phyloP scores from a whole-genome alignment of 2,113 vertebrate genomes.

The Gallinago undulata region DNA sequence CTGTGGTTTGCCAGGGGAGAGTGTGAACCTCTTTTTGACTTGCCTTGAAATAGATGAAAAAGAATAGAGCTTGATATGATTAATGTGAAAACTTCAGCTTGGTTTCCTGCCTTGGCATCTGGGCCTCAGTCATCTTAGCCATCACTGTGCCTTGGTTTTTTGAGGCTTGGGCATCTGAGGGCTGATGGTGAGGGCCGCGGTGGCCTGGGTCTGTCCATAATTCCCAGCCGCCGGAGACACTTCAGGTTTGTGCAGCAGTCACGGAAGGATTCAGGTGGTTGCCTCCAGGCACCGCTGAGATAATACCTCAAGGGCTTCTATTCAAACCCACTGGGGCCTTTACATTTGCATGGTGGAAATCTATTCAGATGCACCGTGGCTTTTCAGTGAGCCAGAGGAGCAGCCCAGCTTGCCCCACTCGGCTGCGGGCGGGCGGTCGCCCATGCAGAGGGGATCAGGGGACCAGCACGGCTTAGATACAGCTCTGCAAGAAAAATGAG shows the following conservation, averaged over 20 bases:
- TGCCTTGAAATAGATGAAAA: constrained; percentile 57
- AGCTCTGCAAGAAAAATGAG: neutral
- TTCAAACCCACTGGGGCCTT: constrained; percentile 34
- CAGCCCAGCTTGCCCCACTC: neutral
- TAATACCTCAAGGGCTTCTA: constrained; percentile 48
- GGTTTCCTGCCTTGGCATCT: neutral
- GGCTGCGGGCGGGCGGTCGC: fast-evolving
- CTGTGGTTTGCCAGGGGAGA: constrained; percentile 59
- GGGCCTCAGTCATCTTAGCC: neutral
- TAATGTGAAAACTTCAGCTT: constrained; percentile 54
- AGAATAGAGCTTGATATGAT: constrained; percentile 50
- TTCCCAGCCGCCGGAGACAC: neutral
- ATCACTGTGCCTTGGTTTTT: neutral
- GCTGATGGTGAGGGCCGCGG: neutral
- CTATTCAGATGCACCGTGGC: neutral
- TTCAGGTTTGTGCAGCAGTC: constrained; percentile 3
- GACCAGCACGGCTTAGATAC: neutral
- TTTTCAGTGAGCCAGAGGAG: neutral
- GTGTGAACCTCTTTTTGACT: constrained; percentile 51
- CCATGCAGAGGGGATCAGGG: neutral
- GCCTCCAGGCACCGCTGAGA: constrained; percentile 40
- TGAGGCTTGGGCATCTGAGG: neutral
- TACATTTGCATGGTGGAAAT: neutral
- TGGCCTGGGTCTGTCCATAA: neutral
- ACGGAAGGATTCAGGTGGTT: constrained; percentile 48